A percentile compares a stretch with the other conserved stretches of the same genome.
Evolutionary conservation across 2,888 invertebrate genomes (phyloP).

Genomic region (Stramonita haemastoma): DNA sequence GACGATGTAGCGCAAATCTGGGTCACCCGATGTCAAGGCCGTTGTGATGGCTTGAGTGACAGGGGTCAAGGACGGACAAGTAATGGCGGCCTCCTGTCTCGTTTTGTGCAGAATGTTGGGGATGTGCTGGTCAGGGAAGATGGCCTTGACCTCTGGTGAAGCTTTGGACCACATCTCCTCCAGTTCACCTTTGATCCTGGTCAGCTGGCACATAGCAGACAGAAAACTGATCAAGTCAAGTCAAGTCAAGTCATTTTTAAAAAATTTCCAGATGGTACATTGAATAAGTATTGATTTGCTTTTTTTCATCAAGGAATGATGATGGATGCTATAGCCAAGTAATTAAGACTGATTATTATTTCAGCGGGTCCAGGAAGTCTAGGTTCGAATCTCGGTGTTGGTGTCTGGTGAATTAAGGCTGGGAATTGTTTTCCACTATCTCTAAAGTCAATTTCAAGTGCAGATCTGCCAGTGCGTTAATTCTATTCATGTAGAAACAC

Average conservation of each 20-base stretch:
- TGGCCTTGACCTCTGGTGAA: constrained; percentile 44
- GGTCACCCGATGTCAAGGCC: constrained; percentile 44
- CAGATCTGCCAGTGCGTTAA: no score
- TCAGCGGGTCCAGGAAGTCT: no score
- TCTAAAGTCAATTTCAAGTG: no score
- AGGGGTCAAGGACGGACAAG: constrained; percentile 42
- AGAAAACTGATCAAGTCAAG: not conserved
- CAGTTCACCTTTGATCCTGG: constrained; percentile 38
- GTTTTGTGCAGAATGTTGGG: constrained; percentile 38
- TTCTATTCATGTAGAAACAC: no score
- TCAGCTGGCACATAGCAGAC: constrained; percentile 26
- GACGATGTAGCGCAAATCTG: constrained; percentile 43
- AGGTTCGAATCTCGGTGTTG: no score
- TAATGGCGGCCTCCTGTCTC: not conserved
- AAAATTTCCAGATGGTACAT: no score
- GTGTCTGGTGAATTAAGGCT: no score
- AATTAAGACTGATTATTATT: no score
- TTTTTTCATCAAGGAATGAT: not conserved
- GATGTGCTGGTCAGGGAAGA: constrained; percentile 40
- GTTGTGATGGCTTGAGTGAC: constrained; percentile 44
- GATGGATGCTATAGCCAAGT: not conserved
- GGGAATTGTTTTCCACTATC: no score
- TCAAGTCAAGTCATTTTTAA: no score
- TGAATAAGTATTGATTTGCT: not conserved
- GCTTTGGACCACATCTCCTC: constrained; percentile 45